phyloP scores from a whole-genome alignment of 2,113 vertebrate species.

The Shinisaurus crocodilurus region DNA sequence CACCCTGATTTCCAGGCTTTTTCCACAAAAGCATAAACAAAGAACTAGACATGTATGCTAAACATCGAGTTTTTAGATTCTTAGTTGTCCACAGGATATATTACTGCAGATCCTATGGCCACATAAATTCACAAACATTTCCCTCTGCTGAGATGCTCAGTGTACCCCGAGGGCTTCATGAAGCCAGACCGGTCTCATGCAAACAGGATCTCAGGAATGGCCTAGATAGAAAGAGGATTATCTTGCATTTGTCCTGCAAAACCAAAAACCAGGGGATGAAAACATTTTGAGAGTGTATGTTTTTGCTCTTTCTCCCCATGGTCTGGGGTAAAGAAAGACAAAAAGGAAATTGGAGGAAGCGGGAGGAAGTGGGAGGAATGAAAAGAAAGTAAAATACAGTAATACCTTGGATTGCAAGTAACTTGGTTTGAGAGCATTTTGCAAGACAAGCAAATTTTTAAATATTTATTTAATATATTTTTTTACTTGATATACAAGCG shows the following conservation, averaged over 20 bases:
- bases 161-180: not conserved
- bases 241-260: not conserved
- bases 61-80: not conserved
- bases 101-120: not conserved
- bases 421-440: no score
- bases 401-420: no score
- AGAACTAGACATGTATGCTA: not conserved
- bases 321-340: not conserved
- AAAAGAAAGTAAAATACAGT: no score
- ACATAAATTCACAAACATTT: not conserved
- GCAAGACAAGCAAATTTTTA: no score
- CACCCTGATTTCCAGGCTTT: not conserved
- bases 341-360: not conserved
- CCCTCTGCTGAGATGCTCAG: not conserved
- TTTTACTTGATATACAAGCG: no score
- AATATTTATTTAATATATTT: no score
- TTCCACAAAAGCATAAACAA: not conserved
- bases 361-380: not conserved
- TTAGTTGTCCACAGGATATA: no score
- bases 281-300: no score
- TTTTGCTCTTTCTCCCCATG: no score
- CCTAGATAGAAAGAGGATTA: no score
- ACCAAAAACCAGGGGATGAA: not conserved
- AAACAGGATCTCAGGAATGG: not conserved
- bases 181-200: not conserved